Percentiles rank a stretch among this genome's conserved stretches.
phyloP scores from a whole-genome alignment of 2,888 invertebrate genomes.

The Anarsia innoxiella region DNA sequence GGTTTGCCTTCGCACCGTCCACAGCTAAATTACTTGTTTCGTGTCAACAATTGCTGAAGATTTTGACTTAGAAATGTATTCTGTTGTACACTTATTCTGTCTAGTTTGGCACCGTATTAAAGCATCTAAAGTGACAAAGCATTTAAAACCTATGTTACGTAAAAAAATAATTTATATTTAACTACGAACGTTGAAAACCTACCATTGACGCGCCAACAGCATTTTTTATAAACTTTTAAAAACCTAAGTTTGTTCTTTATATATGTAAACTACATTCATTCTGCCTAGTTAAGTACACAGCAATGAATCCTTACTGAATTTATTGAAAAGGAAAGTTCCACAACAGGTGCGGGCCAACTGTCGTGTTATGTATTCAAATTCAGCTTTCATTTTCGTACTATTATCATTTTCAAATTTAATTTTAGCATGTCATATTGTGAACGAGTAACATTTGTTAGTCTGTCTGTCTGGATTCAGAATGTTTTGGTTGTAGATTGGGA shows the following conservation, averaged over 20 bases:
- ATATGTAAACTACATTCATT: not conserved
- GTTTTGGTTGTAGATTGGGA: too few species aligned
- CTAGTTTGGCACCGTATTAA: too few species aligned
- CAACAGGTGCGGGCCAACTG: constrained; percentile 36
- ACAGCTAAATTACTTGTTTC: not conserved
- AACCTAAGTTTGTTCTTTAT: too few species aligned
- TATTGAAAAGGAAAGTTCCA: constrained; percentile 56
- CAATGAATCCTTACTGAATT: constrained; percentile 32
- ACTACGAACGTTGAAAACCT: not conserved
- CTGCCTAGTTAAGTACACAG: not conserved
- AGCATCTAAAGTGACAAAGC: not conserved
- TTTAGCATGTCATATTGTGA: too few species aligned
- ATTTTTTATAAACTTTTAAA: not conserved
- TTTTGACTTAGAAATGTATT: not conserved
- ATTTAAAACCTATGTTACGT: not conserved
- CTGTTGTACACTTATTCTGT: too few species aligned
- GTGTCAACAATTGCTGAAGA: not conserved
- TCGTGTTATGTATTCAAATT: constrained; percentile 35
- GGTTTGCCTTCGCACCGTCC: constrained; percentile 31
- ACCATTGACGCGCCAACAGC: not conserved
- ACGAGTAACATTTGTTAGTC: too few species aligned
- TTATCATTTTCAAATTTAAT: constrained; percentile 37
- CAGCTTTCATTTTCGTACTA: constrained; percentile 33
- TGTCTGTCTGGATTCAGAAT: too few species aligned
- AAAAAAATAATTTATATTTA: not conserved